A percentile compares a stretch with the other conserved stretches of the same genome.
Conservation (phyloP, 2,888 invertebrate species). For the Odontocolon sp. region DNA sequence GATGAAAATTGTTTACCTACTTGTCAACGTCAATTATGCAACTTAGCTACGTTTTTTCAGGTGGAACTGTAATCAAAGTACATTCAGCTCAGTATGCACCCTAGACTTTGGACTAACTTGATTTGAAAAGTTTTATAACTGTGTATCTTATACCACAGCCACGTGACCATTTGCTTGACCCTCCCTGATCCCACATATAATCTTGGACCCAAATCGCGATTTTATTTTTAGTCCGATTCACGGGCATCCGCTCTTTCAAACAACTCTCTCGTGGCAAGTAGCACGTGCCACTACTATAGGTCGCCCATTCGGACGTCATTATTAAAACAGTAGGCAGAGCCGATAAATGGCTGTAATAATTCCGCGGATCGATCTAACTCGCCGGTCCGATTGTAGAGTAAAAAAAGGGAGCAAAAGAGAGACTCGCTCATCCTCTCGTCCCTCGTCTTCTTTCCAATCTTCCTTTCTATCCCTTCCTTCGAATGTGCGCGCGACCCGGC, state of each 20-base stretch:
- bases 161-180: constrained; percentile 27
- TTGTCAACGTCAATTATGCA: no score
- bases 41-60: no score
- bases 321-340: constrained; percentile 75
- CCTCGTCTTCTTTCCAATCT: constrained; percentile 33
- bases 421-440: constrained; percentile 45
- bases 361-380: constrained; percentile 64
- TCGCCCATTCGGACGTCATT: constrained; percentile 71
- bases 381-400: constrained; percentile 76
- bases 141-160: neutral
- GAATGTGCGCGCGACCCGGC: constrained; percentile 45
- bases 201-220: constrained; percentile 16
- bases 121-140: constrained; percentile 15
- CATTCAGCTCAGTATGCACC: no score
- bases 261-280: constrained; percentile 42
- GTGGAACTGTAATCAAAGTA: no score
- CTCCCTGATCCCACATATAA: constrained; percentile 23
- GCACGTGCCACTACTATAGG: constrained; percentile 54
- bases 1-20: no score
- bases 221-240: constrained; percentile 24
- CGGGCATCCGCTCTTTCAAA: neutral
- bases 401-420: constrained; percentile 64
- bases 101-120: constrained; percentile 18
- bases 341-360: constrained; percentile 79
- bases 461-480: constrained; percentile 8